Evolutionary conservation across 1,140 invertebrate species (phyloP).

Genomic region (Microplitis demolitor): DNA sequence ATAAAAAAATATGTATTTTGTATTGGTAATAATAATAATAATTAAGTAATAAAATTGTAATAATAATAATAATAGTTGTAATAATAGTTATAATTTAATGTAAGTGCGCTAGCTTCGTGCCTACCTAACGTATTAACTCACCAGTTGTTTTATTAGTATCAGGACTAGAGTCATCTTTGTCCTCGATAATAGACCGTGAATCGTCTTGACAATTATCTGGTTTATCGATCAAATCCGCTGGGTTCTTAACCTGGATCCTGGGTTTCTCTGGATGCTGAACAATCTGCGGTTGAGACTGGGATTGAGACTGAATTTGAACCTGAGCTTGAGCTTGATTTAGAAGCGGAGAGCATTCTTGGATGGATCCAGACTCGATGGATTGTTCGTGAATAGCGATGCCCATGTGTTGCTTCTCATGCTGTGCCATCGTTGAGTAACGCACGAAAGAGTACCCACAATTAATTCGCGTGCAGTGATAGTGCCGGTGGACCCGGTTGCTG

Average conservation of each 20-base stretch:
- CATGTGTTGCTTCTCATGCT: slow-evolving; percentile 72
- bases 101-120: slow-evolving; percentile 39
- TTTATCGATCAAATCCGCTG: slow-evolving; percentile 57
- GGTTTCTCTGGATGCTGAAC: slow-evolving; percentile 39
- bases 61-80: slow-evolving; percentile 8
- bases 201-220: slow-evolving; percentile 43
- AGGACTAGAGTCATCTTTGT: slow-evolving; percentile 51
- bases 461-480: slow-evolving; percentile 78
- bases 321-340: slow-evolving; percentile 37
- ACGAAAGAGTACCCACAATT: slow-evolving; percentile 80
- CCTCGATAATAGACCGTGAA: slow-evolving; percentile 43
- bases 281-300: slow-evolving; percentile 31
- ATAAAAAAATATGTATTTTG: not conserved
- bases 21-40: not conserved
- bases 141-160: slow-evolving; percentile 56
- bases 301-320: slow-evolving; percentile 29
- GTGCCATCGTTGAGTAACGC: slow-evolving; percentile 73
- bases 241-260: slow-evolving; percentile 60
- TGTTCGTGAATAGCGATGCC: slow-evolving; percentile 27
- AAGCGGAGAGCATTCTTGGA: not conserved
- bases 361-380: too few species aligned
- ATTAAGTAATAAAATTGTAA: slow-evolving; percentile 13
- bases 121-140: slow-evolving; percentile 44
- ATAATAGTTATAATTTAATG: slow-evolving; percentile 18
- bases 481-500: slow-evolving; percentile 73